phyloP scores from a whole-genome alignment of 1,140 invertebrate species.

The Hyposmocoma kahamanoa region DNA sequence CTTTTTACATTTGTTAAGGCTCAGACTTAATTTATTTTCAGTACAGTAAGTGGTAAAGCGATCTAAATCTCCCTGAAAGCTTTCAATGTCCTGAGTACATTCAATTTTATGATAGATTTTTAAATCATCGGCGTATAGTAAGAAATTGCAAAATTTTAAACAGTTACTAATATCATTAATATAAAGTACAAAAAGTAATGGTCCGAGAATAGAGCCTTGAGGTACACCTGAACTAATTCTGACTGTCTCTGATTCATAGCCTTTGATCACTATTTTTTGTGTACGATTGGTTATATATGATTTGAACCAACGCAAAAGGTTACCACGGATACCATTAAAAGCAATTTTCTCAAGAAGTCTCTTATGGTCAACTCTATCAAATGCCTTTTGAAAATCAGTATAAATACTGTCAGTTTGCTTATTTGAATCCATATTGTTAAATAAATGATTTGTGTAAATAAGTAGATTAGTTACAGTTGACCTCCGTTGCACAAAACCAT shows the following conservation, averaged over 20 bases:
- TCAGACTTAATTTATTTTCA: background rate
- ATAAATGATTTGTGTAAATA: background rate
- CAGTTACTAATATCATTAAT: constrained; percentile 3
- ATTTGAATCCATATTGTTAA: background rate
- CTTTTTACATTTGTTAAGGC: background rate
- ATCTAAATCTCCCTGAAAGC: background rate
- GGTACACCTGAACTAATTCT: constrained; percentile 4
- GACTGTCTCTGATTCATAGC: background rate
- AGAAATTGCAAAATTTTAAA: background rate
- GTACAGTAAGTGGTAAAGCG: background rate
- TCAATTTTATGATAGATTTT: background rate
- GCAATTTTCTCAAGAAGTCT: constrained; percentile 5
- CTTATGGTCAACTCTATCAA: constrained; percentile 3
- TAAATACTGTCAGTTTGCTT: constrained; percentile 1
- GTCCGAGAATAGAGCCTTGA: constrained; percentile 8
- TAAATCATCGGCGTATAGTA: constrained; percentile 3
- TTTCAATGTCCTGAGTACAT: background rate
- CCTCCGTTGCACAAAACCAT: constrained; percentile 1
- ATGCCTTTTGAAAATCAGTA: constrained; percentile 8
- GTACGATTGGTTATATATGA: constrained; percentile 5
- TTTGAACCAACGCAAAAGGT: constrained; percentile 6
- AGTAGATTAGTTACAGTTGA: constrained; percentile 4
- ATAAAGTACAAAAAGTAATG: constrained; percentile 1
- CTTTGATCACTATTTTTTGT: constrained; percentile 2
- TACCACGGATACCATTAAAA: constrained; percentile 6